phyloP scores from a whole-genome alignment of 2,113 vertebrate genomes.

The Oncorhynchus clarkii region DNA sequence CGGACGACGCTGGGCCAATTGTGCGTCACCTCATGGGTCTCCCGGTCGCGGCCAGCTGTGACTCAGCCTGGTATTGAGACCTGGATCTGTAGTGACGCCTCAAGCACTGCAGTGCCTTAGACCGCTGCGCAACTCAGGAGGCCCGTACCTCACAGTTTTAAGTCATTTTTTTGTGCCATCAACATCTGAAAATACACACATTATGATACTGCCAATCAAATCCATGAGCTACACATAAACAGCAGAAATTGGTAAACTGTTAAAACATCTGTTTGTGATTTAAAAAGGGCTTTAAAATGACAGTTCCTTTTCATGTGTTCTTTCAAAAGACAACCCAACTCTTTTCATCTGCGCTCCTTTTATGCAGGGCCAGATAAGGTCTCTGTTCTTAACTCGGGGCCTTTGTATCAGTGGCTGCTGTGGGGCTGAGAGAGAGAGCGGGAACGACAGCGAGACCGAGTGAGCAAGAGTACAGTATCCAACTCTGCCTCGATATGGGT shows the following conservation, averaged over 20 bases:
- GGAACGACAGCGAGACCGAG: neutral
- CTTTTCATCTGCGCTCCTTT: conserved; percentile 23
- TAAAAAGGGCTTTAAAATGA: conserved; percentile 11
- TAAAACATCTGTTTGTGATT: conserved; percentile 16
- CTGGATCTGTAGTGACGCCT: too few relatives aligned
- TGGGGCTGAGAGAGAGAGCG: neutral
- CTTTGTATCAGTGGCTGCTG: neutral
- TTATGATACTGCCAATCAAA: too few relatives aligned
- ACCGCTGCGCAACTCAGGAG: too few relatives aligned
- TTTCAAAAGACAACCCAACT: conserved; percentile 1
- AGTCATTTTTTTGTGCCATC: too few relatives aligned
- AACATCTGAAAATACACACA: too few relatives aligned
- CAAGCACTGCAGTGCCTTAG: too few relatives aligned
- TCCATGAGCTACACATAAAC: too few relatives aligned
- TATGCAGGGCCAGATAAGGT: conserved; percentile 5
- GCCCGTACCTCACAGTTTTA: too few relatives aligned
- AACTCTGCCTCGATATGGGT: neutral
- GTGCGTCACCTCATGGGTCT: too few relatives aligned
- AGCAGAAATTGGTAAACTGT: neutral
- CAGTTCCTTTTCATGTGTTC: conserved; percentile 1
- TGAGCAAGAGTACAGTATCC: conserved; percentile 24
- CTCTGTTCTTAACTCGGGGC: conserved; percentile 12
- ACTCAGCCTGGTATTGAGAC: too few relatives aligned
- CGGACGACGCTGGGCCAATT: too few relatives aligned
- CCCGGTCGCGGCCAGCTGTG: too few relatives aligned